These are phyloP conservation scores for Hylaeus anthracinus DNA, from an alignment of 1,140 invertebrate genomes.

Conservation along the genomic window DNA sequence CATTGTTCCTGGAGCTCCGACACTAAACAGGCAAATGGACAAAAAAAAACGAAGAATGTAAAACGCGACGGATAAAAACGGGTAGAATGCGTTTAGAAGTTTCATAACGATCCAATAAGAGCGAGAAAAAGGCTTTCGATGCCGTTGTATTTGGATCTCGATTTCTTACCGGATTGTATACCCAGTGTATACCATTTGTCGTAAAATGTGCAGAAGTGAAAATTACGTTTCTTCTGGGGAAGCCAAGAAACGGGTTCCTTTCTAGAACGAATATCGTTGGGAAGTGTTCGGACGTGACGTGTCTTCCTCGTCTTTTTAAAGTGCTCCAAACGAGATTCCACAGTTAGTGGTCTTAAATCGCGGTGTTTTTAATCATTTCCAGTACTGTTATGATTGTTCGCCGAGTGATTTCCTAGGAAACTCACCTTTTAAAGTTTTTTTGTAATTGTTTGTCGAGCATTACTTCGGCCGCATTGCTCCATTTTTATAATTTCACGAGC, in stretches of 20 bases:
- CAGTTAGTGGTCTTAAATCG: not conserved
- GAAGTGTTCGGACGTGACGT: not conserved
- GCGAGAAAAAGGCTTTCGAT: not conserved
- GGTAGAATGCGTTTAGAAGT: slow-evolving; percentile 21
- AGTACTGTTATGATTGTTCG: too few relatives aligned
- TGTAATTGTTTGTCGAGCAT: too few relatives aligned
- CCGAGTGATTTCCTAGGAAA: too few relatives aligned
- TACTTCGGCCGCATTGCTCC: too few relatives aligned
- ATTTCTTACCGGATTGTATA: slow-evolving; percentile 5
- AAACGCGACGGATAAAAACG: slow-evolving; percentile 12
- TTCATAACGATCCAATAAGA: slow-evolving; percentile 36
- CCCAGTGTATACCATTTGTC: slow-evolving; percentile 1
- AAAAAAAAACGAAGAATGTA: slow-evolving; percentile 39
- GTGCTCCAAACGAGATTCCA: not conserved
- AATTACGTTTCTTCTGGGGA: slow-evolving; percentile 10
- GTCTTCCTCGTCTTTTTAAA: not conserved
- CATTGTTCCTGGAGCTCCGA: slow-evolving; percentile 28
- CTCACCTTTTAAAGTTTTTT: too few relatives aligned
- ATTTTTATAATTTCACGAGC: too few relatives aligned
- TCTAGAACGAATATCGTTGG: not conserved
- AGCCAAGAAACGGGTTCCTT: not conserved
- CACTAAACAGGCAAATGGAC: slow-evolving; percentile 20
- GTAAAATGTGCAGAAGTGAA: not conserved
- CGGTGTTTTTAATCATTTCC: not conserved
- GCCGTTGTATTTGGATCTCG: slow-evolving; percentile 15